These are phyloP conservation scores for Oreochromis spilurus DNA, from an alignment of 2,113 vertebrate genomes.

Conservation along the genomic window DNA sequence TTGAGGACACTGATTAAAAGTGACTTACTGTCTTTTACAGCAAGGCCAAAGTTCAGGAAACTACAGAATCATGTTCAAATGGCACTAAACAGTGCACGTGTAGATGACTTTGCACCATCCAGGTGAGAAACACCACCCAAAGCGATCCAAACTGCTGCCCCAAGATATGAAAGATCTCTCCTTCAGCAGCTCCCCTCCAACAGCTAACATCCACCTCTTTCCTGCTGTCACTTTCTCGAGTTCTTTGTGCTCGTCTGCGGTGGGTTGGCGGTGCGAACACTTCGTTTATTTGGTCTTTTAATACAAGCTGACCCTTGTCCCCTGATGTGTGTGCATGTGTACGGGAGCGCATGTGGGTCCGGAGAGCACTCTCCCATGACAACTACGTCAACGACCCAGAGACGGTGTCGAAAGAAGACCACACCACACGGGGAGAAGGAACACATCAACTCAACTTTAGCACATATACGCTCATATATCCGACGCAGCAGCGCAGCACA, in stretches of 20 bases:
- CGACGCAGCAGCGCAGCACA: background rate
- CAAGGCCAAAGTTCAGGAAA: background rate
- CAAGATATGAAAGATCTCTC: background rate
- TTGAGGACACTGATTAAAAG: background rate
- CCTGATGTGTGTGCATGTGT: slow-evolving; percentile 10
- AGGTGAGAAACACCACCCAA: background rate
- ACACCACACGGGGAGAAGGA: slow-evolving; percentile 48
- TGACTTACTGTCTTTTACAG: background rate
- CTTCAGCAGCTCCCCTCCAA: background rate
- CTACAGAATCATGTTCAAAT: background rate
- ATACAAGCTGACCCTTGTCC: slow-evolving; percentile 59
- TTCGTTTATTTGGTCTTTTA: slow-evolving; percentile 68
- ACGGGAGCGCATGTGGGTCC: background rate
- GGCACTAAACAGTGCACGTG: background rate
- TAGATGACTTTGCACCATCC: background rate
- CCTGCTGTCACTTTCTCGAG: background rate
- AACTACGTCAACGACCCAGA: slow-evolving; percentile 66
- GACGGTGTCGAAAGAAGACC: slow-evolving; percentile 59
- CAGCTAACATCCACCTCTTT: background rate
- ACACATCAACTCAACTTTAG: slow-evolving; percentile 26
- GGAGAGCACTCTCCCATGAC: slow-evolving; percentile 73
- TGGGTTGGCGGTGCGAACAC: slow-evolving; percentile 51
- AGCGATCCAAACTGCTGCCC: background rate
- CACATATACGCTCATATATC: slow-evolving; percentile 11
- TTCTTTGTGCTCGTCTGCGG: slow-evolving; percentile 48